phyloP scores from a whole-genome alignment of 2,888 invertebrate genomes.

The Trissoscelio sp. region DNA sequence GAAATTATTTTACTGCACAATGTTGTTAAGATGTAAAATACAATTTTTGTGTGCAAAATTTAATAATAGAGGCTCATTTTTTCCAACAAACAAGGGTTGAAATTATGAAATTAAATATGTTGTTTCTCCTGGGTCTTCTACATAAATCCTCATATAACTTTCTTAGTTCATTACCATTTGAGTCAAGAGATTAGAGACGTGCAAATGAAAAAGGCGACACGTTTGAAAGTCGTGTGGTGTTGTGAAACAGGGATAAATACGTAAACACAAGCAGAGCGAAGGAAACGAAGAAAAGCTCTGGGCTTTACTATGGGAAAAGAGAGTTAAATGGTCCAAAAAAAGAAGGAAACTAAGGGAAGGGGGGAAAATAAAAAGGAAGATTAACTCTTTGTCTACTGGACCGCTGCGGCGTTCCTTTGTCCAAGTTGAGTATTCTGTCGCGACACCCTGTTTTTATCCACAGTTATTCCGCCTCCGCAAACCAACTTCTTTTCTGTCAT shows the following conservation, averaged over 20 bases:
- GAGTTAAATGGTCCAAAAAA: constrained; percentile 75
- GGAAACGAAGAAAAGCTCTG: constrained; percentile 43
- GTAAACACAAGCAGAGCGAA: constrained; percentile 23
- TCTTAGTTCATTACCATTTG: constrained; percentile 32
- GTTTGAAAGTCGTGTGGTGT: constrained; percentile 24
- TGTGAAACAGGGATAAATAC: constrained; percentile 44
- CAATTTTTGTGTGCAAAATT: constrained; percentile 20
- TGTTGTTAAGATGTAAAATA: neutral
- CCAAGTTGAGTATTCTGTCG: constrained; percentile 80
- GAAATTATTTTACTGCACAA: neutral
- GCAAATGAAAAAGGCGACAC: constrained; percentile 31
- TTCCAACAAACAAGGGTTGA: no score
- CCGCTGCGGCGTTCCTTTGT: constrained; percentile 79
- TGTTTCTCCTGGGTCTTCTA: no score
- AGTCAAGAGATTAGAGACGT: constrained; percentile 32
- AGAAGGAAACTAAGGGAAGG: constrained; percentile 34
- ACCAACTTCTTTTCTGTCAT: constrained; percentile 43
- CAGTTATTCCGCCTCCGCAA: constrained; percentile 59
- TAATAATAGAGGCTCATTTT: no score
- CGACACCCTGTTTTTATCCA: constrained; percentile 81
- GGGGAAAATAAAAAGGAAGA: constrained; percentile 77
- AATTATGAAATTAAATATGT: no score
- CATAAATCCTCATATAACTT: constrained; percentile 10
- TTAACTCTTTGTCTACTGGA: constrained; percentile 81
- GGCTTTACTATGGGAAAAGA: constrained; percentile 43